Conservation (phyloP, 1,140 invertebrate genomes). For the Cherax destructor region DNA sequence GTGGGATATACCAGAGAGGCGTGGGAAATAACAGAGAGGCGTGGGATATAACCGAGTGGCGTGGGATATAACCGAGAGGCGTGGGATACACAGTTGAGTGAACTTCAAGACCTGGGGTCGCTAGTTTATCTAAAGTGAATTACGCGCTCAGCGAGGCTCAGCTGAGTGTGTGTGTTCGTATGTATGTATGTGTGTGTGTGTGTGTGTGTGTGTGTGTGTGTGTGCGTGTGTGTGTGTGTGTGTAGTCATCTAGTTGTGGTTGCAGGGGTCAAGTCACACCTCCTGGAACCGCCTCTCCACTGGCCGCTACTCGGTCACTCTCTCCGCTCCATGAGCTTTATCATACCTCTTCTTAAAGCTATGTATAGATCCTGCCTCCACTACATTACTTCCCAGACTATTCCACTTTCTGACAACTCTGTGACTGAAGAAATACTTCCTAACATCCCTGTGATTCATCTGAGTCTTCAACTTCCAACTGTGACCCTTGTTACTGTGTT, state of each 20-base stretch:
- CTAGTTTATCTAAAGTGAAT: constrained; percentile 3
- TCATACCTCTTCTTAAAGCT: too few species aligned
- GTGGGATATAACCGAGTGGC: background rate
- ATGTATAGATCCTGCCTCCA: too few species aligned
- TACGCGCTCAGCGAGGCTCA: background rate
- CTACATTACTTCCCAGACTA: too few species aligned
- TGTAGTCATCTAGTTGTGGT: background rate
- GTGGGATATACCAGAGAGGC: background rate
- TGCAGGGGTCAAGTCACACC: too few species aligned
- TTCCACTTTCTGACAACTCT: too few species aligned
- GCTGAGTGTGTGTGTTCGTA: background rate
- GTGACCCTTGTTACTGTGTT: too few species aligned
- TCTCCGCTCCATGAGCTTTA: too few species aligned
- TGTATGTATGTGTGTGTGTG: background rate
- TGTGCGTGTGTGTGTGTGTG: background rate
- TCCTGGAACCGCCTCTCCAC: too few species aligned
- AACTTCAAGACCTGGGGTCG: background rate
- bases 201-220: background rate
- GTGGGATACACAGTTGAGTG: background rate
- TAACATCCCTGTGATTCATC: too few species aligned
- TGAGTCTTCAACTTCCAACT: too few species aligned
- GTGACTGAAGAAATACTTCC: too few species aligned
- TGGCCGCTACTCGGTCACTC: too few species aligned
- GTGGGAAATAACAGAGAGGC: background rate
- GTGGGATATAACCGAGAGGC: background rate